Evolutionary conservation across 2,888 invertebrate genomes (phyloP).

Genomic region (Oligia latruncula): DNA sequence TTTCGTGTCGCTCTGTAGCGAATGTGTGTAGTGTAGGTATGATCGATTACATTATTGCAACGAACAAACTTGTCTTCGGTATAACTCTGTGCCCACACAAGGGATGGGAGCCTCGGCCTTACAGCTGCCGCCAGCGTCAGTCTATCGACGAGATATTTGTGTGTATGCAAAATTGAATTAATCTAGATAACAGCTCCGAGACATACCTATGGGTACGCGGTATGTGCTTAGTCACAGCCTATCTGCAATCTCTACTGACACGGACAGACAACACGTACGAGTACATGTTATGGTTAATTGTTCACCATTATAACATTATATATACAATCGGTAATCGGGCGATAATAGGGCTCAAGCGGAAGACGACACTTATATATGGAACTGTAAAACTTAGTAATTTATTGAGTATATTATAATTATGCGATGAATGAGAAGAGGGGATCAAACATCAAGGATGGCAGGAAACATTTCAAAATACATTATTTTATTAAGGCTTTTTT

Average conservation of each 20-base stretch:
- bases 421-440: neutral
- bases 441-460: neutral
- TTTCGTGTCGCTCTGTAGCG: neutral
- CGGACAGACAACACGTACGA: constrained; percentile 57
- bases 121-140: neutral
- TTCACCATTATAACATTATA: constrained; percentile 36
- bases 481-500: neutral
- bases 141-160: constrained; percentile 9
- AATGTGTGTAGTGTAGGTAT: neutral
- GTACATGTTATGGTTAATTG: constrained; percentile 41
- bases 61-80: neutral
- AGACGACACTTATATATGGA: constrained; percentile 1
- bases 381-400: constrained; percentile 3
- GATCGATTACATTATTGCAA: neutral
- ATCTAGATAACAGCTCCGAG: constrained; percentile 38
- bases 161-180: constrained; percentile 21
- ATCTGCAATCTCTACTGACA: constrained; percentile 35
- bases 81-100: neutral
- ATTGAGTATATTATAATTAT: neutral
- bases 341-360: constrained; percentile 6
- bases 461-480: neutral
- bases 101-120: neutral
- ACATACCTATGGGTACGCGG: constrained; percentile 18
- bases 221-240: constrained; percentile 54
- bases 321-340: neutral